Conservation (phyloP, 2,113 vertebrate genomes). For the Panthera uncia region DNA sequence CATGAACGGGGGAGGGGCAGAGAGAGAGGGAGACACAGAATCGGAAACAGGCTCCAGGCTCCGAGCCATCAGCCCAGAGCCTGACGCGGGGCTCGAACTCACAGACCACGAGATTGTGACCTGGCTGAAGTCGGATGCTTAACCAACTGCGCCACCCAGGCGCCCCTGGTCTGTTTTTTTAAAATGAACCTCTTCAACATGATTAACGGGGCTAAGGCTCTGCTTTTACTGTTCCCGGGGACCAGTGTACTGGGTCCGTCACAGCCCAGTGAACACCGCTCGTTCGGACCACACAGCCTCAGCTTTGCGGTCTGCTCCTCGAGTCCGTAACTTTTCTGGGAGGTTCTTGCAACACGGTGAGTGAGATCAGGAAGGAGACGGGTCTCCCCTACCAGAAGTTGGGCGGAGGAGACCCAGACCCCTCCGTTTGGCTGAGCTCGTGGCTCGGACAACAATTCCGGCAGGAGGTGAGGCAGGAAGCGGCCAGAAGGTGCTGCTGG, state of each 20-base stretch:
- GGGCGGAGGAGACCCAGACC: too few relatives aligned
- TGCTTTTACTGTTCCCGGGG: background rate
- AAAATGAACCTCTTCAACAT: background rate
- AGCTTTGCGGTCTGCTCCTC: background rate
- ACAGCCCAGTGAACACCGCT: fast-evolving
- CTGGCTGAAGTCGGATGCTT: too few relatives aligned
- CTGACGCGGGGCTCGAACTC: too few relatives aligned
- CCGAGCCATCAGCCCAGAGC: too few relatives aligned
- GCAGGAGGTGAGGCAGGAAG: background rate
- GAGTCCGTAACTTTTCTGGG: background rate
- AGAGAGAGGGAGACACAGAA: too few relatives aligned
- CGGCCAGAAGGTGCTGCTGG: background rate
- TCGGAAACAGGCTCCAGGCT: too few relatives aligned
- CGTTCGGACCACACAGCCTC: background rate
- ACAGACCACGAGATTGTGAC: too few relatives aligned
- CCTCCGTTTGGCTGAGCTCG: background rate
- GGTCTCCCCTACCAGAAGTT: background rate
- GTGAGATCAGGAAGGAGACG: background rate
- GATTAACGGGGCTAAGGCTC: background rate
- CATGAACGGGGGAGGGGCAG: too few relatives aligned
- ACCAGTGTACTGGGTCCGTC: background rate
- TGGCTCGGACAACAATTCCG: background rate
- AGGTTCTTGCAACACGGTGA: background rate
- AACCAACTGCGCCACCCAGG: too few relatives aligned
- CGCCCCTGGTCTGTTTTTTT: background rate